phyloP scores from a whole-genome alignment of 1,140 invertebrate species.

The Asobara japonica region DNA sequence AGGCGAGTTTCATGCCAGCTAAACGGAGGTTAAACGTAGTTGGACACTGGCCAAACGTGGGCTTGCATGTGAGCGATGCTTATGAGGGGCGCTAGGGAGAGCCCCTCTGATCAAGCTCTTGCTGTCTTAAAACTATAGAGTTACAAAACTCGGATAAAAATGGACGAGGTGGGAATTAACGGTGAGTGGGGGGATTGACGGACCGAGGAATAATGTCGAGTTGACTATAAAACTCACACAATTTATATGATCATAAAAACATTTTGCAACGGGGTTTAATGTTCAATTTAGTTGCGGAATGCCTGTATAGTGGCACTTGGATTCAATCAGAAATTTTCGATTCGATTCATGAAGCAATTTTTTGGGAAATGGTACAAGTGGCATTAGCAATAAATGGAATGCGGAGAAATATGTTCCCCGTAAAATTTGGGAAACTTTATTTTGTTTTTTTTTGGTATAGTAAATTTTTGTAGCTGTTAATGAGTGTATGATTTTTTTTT shows the following conservation, averaged over 20 bases:
- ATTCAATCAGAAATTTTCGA: not conserved
- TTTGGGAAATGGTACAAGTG: too few relatives aligned
- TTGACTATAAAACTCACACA: not conserved
- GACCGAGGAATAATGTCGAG: not conserved
- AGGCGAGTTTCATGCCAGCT: constrained; percentile 41
- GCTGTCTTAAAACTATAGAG: constrained; percentile 23
- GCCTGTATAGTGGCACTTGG: not conserved
- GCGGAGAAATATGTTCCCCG: too few relatives aligned
- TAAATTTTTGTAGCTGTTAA: too few relatives aligned
- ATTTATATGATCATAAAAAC: not conserved
- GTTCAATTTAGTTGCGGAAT: not conserved
- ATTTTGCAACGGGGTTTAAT: not conserved
- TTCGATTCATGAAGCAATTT: too few relatives aligned
- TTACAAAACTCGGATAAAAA: constrained; percentile 17
- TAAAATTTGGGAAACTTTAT: too few relatives aligned
- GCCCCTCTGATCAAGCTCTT: constrained; percentile 53
- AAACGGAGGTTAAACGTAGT: constrained; percentile 49
- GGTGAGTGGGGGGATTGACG: not conserved
- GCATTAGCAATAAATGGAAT: too few relatives aligned
- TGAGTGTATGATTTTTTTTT: too few relatives aligned
- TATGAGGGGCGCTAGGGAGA: constrained; percentile 52
- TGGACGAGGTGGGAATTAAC: not conserved
- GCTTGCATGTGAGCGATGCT: constrained; percentile 51
- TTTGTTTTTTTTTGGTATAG: too few relatives aligned
- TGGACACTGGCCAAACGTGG: constrained; percentile 49